A percentile compares a stretch with the other conserved stretches of the same genome.
Evolutionary conservation across 37 sponge, comb jelly and placozoan species (phyloP).

Genomic region (Haliclona indistincta): DNA sequence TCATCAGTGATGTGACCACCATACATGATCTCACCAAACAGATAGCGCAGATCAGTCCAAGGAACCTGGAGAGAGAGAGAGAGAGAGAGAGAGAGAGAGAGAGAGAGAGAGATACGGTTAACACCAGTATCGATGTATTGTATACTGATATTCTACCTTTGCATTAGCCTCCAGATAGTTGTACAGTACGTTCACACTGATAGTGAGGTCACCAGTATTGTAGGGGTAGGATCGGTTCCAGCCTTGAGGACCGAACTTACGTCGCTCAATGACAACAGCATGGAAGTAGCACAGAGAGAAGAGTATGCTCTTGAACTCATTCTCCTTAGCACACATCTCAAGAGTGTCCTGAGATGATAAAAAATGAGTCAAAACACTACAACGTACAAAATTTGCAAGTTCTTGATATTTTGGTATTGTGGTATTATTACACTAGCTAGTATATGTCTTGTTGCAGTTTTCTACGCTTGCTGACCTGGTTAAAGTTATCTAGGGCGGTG

Average conservation of each 20-base stretch:
- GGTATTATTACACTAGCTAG: too few species aligned
- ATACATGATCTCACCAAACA: conserved; percentile 99
- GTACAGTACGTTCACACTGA: conserved; percentile 96
- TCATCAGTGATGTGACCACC: conserved; percentile 99
- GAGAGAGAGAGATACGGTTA: background rate
- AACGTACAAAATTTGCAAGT: too few species aligned
- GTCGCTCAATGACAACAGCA: conserved; percentile 94
- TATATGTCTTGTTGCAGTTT: too few species aligned
- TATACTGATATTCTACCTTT: conserved; percentile 45
- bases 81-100: background rate
- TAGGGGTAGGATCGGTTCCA: conserved; percentile 98
- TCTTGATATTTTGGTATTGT: too few species aligned
- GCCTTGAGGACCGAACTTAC: conserved; percentile 99
- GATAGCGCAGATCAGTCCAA: conserved; percentile 98
- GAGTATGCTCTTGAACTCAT: conserved; percentile 95
- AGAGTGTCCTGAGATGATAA: conserved; percentile 94
- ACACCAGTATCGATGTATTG: background rate
- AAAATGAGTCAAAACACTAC: too few species aligned
- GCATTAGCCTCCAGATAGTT: conserved; percentile 98
- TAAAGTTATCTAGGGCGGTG: conserved; percentile 97
- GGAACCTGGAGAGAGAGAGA: conserved; percentile 63
- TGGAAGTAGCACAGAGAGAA: conserved; percentile 98
- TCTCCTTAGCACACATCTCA: conserved; percentile 97
- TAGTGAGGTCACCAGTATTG: conserved; percentile 99
- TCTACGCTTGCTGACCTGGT: too few species aligned